These are phyloP conservation scores for Morone chrysops DNA, from an alignment of 2,113 vertebrate species.

Conservation along the genomic window DNA sequence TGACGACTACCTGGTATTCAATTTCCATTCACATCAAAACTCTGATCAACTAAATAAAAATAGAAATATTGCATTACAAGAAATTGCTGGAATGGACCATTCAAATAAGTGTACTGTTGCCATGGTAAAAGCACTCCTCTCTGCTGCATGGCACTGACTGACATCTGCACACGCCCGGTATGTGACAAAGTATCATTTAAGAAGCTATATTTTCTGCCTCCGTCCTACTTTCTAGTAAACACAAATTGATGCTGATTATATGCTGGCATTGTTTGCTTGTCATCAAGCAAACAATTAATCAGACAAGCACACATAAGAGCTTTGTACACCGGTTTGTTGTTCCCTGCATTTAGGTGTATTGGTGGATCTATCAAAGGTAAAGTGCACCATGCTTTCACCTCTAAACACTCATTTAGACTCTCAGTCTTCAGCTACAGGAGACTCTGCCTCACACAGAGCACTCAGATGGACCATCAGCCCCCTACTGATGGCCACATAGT, in stretches of 20 bases:
- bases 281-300: slow-evolving; percentile 53
- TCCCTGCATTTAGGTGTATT: slow-evolving; percentile 40
- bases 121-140: slow-evolving; percentile 65
- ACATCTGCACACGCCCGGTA: slow-evolving; percentile 50
- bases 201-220: slow-evolving; percentile 51
- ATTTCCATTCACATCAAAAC: slow-evolving; percentile 29
- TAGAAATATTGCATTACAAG: slow-evolving; percentile 51
- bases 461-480: slow-evolving; percentile 68
- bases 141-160: slow-evolving; percentile 56
- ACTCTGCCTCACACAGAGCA: slow-evolving; percentile 39
- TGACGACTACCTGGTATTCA: slow-evolving; percentile 9
- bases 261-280: slow-evolving; percentile 51
- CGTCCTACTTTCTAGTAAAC: slow-evolving; percentile 54
- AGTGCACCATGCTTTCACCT: slow-evolving; percentile 42
- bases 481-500: slow-evolving; percentile 36
- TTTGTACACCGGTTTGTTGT: not conserved
- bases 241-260: slow-evolving; percentile 60
- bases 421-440: slow-evolving; percentile 28
- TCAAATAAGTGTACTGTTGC: slow-evolving; percentile 64
- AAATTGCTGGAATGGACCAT: slow-evolving; percentile 55
- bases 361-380: slow-evolving; percentile 49
- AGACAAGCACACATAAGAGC: slow-evolving; percentile 10
- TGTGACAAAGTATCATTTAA: slow-evolving; percentile 58
- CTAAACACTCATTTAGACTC: slow-evolving; percentile 67
- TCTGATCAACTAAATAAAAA: slow-evolving; percentile 51